These are phyloP conservation scores for Zygaena filipendulae DNA, from an alignment of 2,888 invertebrate species.

Conservation along the genomic window DNA sequence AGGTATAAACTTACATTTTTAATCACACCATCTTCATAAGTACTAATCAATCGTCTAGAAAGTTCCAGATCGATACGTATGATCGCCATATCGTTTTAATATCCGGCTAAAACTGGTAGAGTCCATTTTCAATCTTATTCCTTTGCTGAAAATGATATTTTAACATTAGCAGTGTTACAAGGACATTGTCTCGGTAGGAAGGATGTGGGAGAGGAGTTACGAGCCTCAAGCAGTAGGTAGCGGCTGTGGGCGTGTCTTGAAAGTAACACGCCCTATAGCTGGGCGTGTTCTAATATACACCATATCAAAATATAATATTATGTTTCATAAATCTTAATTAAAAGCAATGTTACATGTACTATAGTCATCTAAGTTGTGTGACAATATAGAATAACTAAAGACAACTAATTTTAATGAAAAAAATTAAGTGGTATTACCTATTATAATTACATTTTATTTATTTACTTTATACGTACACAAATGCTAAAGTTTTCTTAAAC, in stretches of 20 bases:
- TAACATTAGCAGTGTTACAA: slow-evolving; percentile 37
- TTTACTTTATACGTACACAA: no score
- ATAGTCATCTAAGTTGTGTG: no score
- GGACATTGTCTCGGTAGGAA: slow-evolving; percentile 38
- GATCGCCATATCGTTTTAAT: slow-evolving; percentile 36
- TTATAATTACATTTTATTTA: no score
- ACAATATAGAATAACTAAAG: no score
- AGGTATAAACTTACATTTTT: no score
- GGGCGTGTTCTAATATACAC: slow-evolving; percentile 35
- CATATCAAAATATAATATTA: slow-evolving; percentile 10
- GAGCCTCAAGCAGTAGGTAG: slow-evolving; percentile 27
- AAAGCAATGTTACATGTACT: slow-evolving; percentile 15
- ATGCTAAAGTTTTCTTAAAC: no score
- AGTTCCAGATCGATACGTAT: slow-evolving; percentile 57
- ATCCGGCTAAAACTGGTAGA: slow-evolving; percentile 24
- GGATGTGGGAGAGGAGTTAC: slow-evolving; percentile 28
- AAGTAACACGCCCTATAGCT: slow-evolving; percentile 39
- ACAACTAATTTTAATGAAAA: no score
- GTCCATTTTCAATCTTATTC: slow-evolving; percentile 22
- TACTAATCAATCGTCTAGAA: slow-evolving; percentile 64
- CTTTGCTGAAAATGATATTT: slow-evolving; percentile 21
- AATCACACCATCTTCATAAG: slow-evolving; percentile 22
- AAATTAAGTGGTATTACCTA: no score
- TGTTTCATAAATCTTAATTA: slow-evolving; percentile 11
- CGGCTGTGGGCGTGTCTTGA: slow-evolving; percentile 49